A percentile compares a stretch with the other conserved stretches of the same genome.
Conservation (phyloP, 2,888 invertebrate genomes). For the Trachelus iudaicus region DNA sequence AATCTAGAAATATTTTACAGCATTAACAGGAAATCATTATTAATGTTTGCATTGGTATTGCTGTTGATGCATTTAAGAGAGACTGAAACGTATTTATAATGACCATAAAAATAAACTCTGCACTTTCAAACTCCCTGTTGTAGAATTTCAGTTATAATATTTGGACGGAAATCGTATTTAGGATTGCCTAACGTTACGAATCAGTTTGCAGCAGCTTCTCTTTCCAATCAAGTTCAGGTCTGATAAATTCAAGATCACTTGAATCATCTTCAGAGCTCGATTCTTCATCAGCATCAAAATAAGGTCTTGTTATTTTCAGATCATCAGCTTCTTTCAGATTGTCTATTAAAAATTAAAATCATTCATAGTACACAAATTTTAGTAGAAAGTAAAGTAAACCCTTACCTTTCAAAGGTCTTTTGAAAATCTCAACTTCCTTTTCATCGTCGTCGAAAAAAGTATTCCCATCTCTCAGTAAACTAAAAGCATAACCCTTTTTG, state of each 20-base stretch:
- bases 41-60: background rate
- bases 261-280: constrained; percentile 70
- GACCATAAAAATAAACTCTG: background rate
- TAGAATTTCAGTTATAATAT: background rate
- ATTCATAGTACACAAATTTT: constrained; percentile 5
- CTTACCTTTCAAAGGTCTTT: constrained; percentile 59
- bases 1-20: background rate
- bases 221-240: constrained; percentile 54
- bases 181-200: background rate
- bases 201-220: constrained; percentile 2
- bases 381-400: background rate
- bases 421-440: constrained; percentile 67
- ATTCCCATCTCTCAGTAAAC: constrained; percentile 70
- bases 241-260: constrained; percentile 71
- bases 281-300: constrained; percentile 78
- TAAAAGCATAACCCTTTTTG: constrained; percentile 70
- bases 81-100: background rate
- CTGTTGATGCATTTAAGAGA: background rate
- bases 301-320: constrained; percentile 70
- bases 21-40: background rate
- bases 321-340: constrained; percentile 29
- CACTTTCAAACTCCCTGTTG: background rate
- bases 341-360: constrained; percentile 23
- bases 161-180: background rate
- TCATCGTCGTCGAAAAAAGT: constrained; percentile 68